A percentile compares a stretch with the other conserved stretches of the same genome.
phyloP scores from a whole-genome alignment of 2,888 invertebrate species.

The Eupeodes luniger region DNA sequence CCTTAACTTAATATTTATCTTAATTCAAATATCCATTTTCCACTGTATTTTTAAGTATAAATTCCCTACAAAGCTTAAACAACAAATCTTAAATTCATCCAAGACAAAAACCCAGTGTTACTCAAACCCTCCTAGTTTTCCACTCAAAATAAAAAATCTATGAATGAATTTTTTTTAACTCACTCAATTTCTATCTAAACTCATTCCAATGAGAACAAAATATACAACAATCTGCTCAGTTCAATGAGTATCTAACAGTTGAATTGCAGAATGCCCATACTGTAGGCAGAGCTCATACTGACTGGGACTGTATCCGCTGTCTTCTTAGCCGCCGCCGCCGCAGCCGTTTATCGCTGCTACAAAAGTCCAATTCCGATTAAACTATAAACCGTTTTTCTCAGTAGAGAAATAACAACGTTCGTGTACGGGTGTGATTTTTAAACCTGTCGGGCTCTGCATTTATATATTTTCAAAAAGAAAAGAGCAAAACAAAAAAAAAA shows the following conservation, averaged over 20 bases:
- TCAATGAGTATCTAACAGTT: constrained; percentile 15
- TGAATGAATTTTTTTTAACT: constrained; percentile 14
- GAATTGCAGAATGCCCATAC: constrained; percentile 14
- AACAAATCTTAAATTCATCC: not conserved
- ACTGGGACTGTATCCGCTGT: too few species aligned
- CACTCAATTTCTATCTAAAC: constrained; percentile 45
- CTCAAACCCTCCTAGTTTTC: not conserved
- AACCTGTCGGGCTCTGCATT: constrained; percentile 30
- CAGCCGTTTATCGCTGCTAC: not conserved
- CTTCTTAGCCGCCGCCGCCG: too few species aligned
- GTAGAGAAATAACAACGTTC: constrained; percentile 53
- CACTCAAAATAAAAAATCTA: constrained; percentile 27
- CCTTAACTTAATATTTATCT: too few species aligned
- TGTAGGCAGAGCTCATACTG: not conserved
- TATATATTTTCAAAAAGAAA: not conserved
- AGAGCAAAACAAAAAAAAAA: too few species aligned
- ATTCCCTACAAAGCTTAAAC: not conserved
- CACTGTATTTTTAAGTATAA: constrained; percentile 17
- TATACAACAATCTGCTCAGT: not conserved
- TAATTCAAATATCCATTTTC: not conserved
- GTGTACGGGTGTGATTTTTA: constrained; percentile 21
- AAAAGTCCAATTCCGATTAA: constrained; percentile 7
- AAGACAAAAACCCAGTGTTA: not conserved
- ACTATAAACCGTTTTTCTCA: constrained; percentile 36
- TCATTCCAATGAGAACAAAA: constrained; percentile 33